Conservation (phyloP, 2,888 invertebrate genomes). For the Meteorus cinctellus region DNA sequence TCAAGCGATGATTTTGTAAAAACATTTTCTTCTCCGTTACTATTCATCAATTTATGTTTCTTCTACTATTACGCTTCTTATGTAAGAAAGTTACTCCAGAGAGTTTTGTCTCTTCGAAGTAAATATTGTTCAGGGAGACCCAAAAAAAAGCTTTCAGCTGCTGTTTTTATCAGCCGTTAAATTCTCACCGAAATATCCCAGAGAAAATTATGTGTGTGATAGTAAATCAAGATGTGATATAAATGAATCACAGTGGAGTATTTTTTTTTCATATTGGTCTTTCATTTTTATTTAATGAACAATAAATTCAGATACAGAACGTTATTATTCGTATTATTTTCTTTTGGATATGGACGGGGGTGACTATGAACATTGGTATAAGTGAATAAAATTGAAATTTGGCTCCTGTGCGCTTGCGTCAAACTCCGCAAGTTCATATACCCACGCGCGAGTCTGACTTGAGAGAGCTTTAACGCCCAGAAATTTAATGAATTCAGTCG, state of each 20-base stretch:
- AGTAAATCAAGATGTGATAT: not conserved
- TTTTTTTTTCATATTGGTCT: not conserved
- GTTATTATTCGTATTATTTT: not conserved
- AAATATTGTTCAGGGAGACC: constrained; percentile 9
- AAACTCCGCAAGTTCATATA: constrained; percentile 25
- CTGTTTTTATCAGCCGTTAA: constrained; percentile 7
- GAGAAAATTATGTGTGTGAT: not conserved
- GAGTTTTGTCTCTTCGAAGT: not conserved
- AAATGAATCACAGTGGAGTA: not conserved
- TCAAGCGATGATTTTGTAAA: too few species aligned
- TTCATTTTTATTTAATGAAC: not conserved
- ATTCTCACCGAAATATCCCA: not conserved
- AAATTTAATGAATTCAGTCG: constrained; percentile 50
- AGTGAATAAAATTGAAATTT: not conserved
- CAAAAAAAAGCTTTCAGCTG: constrained; percentile 11
- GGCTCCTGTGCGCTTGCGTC: constrained; percentile 37
- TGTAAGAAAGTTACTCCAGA: not conserved
- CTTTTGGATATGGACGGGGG: not conserved
- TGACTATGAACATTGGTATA: not conserved
- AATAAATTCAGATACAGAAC: not conserved
- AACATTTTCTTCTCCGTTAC: too few species aligned
- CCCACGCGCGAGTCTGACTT: not conserved
- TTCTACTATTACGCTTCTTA: too few species aligned
- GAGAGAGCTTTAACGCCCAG: constrained; percentile 32
- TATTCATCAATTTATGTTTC: too few species aligned